A percentile compares a stretch with the other conserved stretches of the same genome.
phyloP scores from a whole-genome alignment of 2,113 vertebrate species.

The Scophthalmus maximus region DNA sequence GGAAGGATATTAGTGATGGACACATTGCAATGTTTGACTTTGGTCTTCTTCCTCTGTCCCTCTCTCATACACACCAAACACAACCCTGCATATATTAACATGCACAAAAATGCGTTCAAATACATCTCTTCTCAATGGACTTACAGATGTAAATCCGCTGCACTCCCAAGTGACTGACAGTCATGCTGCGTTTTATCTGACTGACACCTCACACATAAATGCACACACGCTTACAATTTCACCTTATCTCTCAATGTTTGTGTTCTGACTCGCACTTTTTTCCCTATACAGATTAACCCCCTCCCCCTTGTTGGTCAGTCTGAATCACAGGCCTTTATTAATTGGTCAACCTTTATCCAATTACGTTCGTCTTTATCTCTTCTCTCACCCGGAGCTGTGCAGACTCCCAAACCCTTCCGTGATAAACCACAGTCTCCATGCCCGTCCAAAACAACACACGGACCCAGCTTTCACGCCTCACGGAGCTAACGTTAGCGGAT shows the following conservation, averaged over 20 bases:
- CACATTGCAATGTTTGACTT: conserved; percentile 9
- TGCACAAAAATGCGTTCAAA: conserved; percentile 20
- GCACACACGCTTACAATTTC: conserved; percentile 16
- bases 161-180: conserved; percentile 58
- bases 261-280: conserved; percentile 51
- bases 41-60: conserved; percentile 10
- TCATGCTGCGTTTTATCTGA: conserved; percentile 54
- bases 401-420: conserved; percentile 53
- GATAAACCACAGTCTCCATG: conserved; percentile 29
- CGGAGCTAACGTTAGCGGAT: conserved; percentile 71
- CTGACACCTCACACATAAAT: conserved; percentile 18
- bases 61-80: conserved; percentile 11
- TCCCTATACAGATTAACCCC: conserved; percentile 60
- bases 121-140: conserved; percentile 33
- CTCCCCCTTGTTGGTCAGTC: conserved; percentile 42
- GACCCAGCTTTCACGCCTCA: conserved; percentile 70
- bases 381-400: conserved; percentile 44
- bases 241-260: conserved; percentile 41
- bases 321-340: conserved; percentile 70
- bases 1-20: conserved; percentile 39
- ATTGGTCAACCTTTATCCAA: conserved; percentile 80
- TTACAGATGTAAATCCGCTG: conserved; percentile 62
- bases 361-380: conserved; percentile 74
- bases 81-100: conserved; percentile 18
- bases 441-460: conserved; percentile 49